Evolutionary conservation across 1,140 invertebrate species (phyloP).

Genomic region (Neodiprion lecontei): DNA sequence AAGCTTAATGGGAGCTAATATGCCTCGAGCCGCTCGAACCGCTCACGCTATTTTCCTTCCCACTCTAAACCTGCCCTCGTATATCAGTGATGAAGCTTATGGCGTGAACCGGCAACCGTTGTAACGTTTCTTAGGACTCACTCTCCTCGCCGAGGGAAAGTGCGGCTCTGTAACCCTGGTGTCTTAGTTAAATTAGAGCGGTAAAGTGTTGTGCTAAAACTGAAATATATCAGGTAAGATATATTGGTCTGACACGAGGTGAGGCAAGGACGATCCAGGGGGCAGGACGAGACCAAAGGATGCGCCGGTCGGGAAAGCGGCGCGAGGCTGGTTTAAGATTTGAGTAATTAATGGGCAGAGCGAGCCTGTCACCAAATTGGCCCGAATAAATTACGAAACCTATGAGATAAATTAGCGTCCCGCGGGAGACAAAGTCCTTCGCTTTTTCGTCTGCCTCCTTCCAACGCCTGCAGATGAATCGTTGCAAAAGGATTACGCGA

Average conservation of each 20-base stretch:
- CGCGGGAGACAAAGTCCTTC: not conserved
- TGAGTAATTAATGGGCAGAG: constrained; percentile 32
- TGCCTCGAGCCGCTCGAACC: too few relatives aligned
- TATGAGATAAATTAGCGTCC: constrained; percentile 12
- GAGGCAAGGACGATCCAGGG: not conserved
- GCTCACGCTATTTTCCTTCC: constrained; percentile 22
- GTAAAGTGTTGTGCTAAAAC: constrained; percentile 38
- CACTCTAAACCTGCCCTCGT: constrained; percentile 33
- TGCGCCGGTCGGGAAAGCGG: not conserved
- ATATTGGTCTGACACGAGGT: constrained; percentile 31
- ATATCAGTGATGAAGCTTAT: constrained; percentile 43
- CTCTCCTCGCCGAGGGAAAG: constrained; percentile 32
- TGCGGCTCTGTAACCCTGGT: constrained; percentile 3
- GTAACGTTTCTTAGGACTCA: constrained; percentile 37
- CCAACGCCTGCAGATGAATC: not conserved
- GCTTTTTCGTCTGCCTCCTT: not conserved
- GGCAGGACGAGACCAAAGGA: constrained; percentile 7
- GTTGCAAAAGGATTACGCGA: constrained; percentile 4
- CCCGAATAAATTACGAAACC: constrained; percentile 20
- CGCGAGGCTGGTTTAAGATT: constrained; percentile 25
- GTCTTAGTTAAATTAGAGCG: constrained; percentile 45
- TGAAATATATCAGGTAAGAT: constrained; percentile 46
- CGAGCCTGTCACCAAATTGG: constrained; percentile 30
- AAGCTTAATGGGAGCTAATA: not conserved
- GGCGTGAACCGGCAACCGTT: constrained; percentile 40